phyloP scores from a whole-genome alignment of 2,113 vertebrate genomes.

The Phaetusa simplex region DNA sequence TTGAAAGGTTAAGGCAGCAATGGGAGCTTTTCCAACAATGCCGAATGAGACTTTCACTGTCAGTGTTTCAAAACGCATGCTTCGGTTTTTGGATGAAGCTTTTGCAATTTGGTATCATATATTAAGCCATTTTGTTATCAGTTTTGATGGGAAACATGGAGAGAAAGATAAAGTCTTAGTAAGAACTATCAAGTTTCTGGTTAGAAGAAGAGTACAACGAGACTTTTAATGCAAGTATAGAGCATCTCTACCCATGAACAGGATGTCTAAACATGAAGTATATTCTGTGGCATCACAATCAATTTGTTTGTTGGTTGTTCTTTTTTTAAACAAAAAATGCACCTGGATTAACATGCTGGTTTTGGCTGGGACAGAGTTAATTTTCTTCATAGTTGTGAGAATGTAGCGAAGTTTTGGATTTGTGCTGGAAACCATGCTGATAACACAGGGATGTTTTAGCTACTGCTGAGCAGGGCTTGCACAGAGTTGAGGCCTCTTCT shows the following conservation, averaged over 20 bases:
- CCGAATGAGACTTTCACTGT: neutral
- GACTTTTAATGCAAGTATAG: neutral
- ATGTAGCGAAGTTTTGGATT: neutral
- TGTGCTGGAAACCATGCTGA: neutral
- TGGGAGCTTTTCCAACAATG: neutral
- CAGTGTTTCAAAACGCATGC: neutral
- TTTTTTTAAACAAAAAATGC: neutral
- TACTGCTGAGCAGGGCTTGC: neutral
- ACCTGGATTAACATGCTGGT: neutral
- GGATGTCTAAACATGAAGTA: neutral
- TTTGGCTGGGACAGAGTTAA: neutral
- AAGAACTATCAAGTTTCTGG: neutral
- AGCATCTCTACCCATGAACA: neutral
- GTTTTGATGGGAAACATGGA: neutral
- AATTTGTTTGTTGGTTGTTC: neutral
- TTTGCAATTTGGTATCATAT: neutral
- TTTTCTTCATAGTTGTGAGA: neutral
- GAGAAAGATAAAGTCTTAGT: neutral
- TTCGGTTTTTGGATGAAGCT: neutral
- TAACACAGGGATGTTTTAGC: neutral
- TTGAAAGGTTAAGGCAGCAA: conserved; percentile 4
- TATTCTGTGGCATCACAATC: neutral
- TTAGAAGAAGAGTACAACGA: neutral
- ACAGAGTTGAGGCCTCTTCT: neutral
- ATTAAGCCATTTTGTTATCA: neutral